phyloP scores from a whole-genome alignment of 1,140 invertebrate species.

The Dreissena rostriformis region DNA sequence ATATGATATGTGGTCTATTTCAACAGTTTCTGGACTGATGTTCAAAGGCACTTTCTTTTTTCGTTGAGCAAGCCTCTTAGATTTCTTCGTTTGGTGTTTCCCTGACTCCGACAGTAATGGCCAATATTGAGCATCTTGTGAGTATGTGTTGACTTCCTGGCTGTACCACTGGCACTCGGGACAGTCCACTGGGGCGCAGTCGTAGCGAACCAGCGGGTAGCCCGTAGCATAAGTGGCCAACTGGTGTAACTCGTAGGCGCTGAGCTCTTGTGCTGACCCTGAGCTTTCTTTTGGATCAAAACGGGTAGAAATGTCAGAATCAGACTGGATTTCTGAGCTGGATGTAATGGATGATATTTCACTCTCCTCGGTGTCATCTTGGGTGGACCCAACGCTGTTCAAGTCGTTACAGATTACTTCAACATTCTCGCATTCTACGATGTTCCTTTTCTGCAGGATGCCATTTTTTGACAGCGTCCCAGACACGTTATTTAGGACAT shows the following conservation, averaged over 20 bases:
- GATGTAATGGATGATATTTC: conserved; percentile 74
- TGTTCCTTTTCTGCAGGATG: conserved; percentile 64
- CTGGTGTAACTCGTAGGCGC: conserved; percentile 71
- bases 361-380: conserved; percentile 71
- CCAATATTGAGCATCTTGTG: conserved; percentile 33
- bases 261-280: conserved; percentile 52
- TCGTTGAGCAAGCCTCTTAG: conserved; percentile 47
- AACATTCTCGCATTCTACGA: conserved; percentile 76
- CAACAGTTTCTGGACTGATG: conserved; percentile 21
- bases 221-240: conserved; percentile 77
- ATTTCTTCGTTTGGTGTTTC: conserved; percentile 16
- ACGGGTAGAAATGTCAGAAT: conserved; percentile 63
- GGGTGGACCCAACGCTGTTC: conserved; percentile 63
- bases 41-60: conserved; percentile 50
- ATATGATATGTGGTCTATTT: conserved; percentile 58
- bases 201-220: conserved; percentile 74
- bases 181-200: conserved; percentile 73
- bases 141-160: conserved; percentile 23
- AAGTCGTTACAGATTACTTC: conserved; percentile 80
- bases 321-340: conserved; percentile 74
- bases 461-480: conserved; percentile 54
- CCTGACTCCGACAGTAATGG: neutral
- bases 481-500: conserved; percentile 72
- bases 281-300: conserved; percentile 44
- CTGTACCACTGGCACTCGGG: conserved; percentile 74